Evolutionary conservation across 2,888 invertebrate genomes (phyloP).

Genomic region (Pyrocoelia pectoralis): DNA sequence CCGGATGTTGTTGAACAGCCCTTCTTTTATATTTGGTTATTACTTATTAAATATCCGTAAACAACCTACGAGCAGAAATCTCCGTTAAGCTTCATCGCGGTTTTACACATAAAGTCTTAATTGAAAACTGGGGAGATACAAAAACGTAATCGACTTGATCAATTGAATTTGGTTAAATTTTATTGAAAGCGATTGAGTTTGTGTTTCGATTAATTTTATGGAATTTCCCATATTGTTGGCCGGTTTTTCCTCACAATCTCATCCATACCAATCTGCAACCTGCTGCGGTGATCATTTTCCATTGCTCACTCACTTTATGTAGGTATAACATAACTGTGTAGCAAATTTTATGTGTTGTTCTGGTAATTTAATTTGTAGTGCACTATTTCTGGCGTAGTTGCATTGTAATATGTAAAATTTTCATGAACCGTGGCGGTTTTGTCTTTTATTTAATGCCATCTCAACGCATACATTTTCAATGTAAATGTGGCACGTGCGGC

Average conservation of each 20-base stretch:
- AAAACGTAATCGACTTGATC: too few species aligned
- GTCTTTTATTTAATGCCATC: neutral
- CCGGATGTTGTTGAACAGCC: neutral
- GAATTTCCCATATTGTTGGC: neutral
- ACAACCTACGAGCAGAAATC: neutral
- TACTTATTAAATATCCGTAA: conserved; percentile 1
- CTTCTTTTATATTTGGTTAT: conserved; percentile 1
- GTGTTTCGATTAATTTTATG: neutral
- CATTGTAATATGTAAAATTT: neutral
- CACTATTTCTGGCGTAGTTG: neutral
- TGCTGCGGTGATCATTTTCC: neutral
- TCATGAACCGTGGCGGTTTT: neutral
- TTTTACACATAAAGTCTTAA: neutral
- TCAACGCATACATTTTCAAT: neutral
- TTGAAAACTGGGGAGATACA: too few species aligned
- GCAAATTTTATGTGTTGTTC: neutral
- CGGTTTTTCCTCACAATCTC: neutral
- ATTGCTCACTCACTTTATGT: neutral
- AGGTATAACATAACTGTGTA: too few species aligned
- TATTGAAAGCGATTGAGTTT: neutral
- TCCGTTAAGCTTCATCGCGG: neutral
- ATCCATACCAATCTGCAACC: conserved; percentile 2
- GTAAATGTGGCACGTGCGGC: conserved; percentile 1
- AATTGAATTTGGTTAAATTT: too few species aligned
- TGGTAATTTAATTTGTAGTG: too few species aligned